Evolutionary conservation across 2,888 invertebrate species (phyloP).

Genomic region (Rotaria macrura): DNA sequence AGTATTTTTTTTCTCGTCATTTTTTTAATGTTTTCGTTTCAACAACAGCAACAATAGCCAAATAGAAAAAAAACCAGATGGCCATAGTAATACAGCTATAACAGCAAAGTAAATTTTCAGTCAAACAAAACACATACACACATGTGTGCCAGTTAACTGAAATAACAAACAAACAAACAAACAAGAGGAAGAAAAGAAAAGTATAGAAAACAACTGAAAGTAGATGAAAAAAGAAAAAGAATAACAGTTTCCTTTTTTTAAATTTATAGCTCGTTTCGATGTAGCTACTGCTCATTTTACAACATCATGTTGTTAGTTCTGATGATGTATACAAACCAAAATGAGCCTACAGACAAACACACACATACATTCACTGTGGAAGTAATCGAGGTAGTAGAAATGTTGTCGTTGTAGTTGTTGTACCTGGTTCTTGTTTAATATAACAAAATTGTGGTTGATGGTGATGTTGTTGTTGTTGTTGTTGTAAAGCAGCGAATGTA

Average conservation of each 20-base stretch:
- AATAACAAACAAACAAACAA: not conserved
- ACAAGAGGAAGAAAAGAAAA: not conserved
- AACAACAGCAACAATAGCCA: constrained; percentile 3
- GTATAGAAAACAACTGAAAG: not conserved
- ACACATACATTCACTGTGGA: constrained; percentile 6
- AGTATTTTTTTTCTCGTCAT: not conserved
- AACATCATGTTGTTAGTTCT: not conserved
- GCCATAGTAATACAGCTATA: not conserved
- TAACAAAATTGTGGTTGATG: constrained; percentile 3
- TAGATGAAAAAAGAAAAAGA: not conserved
- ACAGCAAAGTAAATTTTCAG: not conserved
- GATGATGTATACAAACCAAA: not conserved
- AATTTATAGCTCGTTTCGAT: not conserved
- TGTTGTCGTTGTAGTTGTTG: not conserved
- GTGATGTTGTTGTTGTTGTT: not conserved
- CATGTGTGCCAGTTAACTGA: not conserved
- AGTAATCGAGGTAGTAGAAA: constrained; percentile 5
- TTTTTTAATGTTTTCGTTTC: not conserved
- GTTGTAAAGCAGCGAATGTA: not conserved
- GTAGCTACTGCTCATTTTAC: not conserved
- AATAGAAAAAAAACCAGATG: not conserved
- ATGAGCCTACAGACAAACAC: not conserved
- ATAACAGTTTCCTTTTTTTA: not conserved
- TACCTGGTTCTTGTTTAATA: not conserved
- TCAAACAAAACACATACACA: not conserved